Conservation (phyloP, 2,113 vertebrate species). For the Trochalopteron elliotii region DNA sequence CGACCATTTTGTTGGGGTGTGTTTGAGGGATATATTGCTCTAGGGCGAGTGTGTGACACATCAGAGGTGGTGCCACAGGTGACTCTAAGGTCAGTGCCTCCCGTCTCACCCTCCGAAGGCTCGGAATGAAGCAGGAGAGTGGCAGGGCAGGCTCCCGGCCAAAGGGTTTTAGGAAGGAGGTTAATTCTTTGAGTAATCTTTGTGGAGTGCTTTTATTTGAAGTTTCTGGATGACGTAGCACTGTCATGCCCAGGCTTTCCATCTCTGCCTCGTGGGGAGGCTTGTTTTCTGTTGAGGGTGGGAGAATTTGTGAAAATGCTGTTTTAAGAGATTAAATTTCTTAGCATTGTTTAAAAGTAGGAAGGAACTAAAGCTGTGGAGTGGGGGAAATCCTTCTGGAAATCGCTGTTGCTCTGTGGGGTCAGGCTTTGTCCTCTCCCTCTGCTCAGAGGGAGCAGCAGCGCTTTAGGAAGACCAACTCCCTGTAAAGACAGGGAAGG, state of each 20-base stretch:
- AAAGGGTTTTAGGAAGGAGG: neutral
- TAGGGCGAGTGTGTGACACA: neutral
- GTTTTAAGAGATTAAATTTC: slow-evolving; percentile 50
- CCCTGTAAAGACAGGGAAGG: neutral
- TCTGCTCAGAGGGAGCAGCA: neutral
- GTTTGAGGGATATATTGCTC: neutral
- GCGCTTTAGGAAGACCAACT: neutral
- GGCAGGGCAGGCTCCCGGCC: neutral
- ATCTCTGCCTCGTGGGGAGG: neutral
- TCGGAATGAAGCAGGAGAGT: neutral
- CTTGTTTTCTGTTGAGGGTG: neutral
- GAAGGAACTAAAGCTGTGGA: slow-evolving; percentile 45
- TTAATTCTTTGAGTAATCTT: slow-evolving; percentile 23
- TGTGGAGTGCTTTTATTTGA: neutral
- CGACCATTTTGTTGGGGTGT: neutral
- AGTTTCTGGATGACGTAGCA: neutral
- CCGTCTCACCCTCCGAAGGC: neutral
- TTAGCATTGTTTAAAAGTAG: slow-evolving; percentile 60
- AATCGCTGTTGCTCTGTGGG: slow-evolving; percentile 7
- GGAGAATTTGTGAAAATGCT: slow-evolving; percentile 37
- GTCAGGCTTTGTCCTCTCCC: slow-evolving; percentile 20
- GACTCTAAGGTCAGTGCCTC: slow-evolving; percentile 7
- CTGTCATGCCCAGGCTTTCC: neutral
- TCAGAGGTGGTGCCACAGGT: slow-evolving; percentile 48
- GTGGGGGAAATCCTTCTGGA: slow-evolving; percentile 39